Conservation (phyloP, 2,113 vertebrate genomes). For the Megatriorchis doriae region DNA sequence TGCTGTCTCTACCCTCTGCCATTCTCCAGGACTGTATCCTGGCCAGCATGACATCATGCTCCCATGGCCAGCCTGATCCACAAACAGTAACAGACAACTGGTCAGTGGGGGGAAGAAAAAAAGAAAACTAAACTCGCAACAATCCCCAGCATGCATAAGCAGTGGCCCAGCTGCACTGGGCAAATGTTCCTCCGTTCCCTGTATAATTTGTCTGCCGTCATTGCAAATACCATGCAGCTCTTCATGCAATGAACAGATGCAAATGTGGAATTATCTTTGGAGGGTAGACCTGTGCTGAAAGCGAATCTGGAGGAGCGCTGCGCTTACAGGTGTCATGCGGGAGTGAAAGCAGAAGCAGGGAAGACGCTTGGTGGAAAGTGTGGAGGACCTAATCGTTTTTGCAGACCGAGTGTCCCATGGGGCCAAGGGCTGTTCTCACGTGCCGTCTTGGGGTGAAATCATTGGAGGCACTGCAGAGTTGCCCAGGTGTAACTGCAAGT, state of each 20-base stretch:
- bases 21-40: not conserved
- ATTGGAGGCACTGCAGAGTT: not conserved
- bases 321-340: not conserved
- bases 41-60: not conserved
- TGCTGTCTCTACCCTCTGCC: not conserved
- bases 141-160: not conserved
- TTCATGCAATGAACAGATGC: not conserved
- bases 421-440: not conserved
- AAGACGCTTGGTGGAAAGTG: not conserved
- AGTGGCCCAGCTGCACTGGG: not conserved
- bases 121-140: not conserved
- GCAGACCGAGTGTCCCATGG: not conserved
- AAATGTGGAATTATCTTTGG: not conserved
- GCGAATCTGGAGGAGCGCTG: accelerated
- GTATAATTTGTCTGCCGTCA: not conserved
- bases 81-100: not conserved
- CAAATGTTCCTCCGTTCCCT: not conserved
- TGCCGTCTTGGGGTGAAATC: not conserved
- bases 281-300: not conserved
- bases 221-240: not conserved
- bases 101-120: not conserved
- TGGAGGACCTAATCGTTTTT: not conserved
- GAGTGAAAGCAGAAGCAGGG: not conserved
- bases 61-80: not conserved
- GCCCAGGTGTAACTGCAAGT: not conserved